Conservation (phyloP, 2,888 invertebrate species). For the Cosmorhoe ocellata region DNA sequence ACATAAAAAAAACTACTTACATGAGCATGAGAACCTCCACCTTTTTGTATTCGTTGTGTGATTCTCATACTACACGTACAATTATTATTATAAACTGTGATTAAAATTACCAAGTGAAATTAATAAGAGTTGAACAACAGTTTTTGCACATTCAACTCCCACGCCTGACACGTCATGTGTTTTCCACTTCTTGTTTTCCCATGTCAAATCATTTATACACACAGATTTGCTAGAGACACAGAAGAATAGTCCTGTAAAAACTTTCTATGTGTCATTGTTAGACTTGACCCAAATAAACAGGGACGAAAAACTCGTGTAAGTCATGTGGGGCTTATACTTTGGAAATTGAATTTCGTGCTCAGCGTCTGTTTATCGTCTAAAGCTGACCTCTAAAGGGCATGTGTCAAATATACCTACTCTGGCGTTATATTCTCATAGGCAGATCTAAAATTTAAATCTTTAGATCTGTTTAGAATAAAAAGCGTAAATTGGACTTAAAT, state of each 20-base stretch:
- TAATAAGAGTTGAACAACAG: not conserved
- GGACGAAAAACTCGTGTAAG: conserved; percentile 57
- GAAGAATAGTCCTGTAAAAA: conserved; percentile 56
- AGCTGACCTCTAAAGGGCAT: conserved; percentile 39
- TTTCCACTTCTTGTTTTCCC: conserved; percentile 4
- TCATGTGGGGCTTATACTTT: conserved; percentile 55
- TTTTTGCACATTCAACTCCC: not conserved
- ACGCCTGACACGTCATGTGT: not conserved
- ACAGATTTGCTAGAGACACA: conserved; percentile 21
- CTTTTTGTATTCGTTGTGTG: too few species aligned
- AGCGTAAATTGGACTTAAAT: too few species aligned
- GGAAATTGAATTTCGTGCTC: conserved; percentile 61
- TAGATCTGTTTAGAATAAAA: too few species aligned
- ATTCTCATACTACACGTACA: too few species aligned
- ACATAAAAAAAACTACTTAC: too few species aligned
- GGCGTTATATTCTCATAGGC: too few species aligned
- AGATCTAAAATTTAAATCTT: too few species aligned
- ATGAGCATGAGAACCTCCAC: too few species aligned
- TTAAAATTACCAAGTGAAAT: too few species aligned
- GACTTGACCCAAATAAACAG: conserved; percentile 70
- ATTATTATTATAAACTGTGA: too few species aligned
- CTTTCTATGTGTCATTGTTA: conserved; percentile 59
- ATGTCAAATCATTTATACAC: conserved; percentile 7
- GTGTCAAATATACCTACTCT: conserved; percentile 45
- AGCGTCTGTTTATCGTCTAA: conserved; percentile 49